phyloP scores from a whole-genome alignment of 2,113 vertebrate genomes.

The cat (Felis catus) region F.catus_Fca126_mat1.0 CM031420.1:16415501-16416000 shows the following conservation, averaged over 20 bases:
- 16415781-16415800: neutral
- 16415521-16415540: neutral
- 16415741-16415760: neutral
- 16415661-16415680: neutral
- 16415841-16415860: neutral
- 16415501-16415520: neutral
- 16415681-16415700: neutral
- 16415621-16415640: neutral
- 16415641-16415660: neutral
- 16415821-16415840: neutral
- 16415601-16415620: neutral
- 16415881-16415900: neutral
- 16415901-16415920: neutral
- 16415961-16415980: neutral
- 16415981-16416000: constrained; percentile 5
- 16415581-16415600: neutral
- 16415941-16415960: neutral
- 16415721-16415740: no score
- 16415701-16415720: neutral
- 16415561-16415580: neutral
- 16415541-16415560: neutral
- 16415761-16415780: neutral
- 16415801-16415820: neutral
- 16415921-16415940: neutral
- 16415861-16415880: neutral